Evolutionary conservation across 2,888 invertebrate genomes (phyloP), one percentile per base, ranked within the genome.

Genomic region (Dasysyrphus tricinctus): DNA sequence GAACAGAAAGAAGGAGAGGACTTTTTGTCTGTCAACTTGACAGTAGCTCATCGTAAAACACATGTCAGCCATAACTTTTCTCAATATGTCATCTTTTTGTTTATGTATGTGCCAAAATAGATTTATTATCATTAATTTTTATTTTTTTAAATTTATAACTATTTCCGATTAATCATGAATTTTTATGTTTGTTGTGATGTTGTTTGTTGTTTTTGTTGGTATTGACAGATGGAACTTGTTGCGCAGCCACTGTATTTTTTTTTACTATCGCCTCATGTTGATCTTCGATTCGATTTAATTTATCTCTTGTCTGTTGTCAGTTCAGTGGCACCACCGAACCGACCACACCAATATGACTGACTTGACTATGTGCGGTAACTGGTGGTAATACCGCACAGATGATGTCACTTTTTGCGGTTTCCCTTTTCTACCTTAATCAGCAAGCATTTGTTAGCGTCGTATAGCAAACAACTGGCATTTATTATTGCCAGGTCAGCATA

Each of bases 321-420:
- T 73, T 57, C 56, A 49, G 39, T 54, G 51, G 34, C 56, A 72
- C 14, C 8, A 12, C n/a, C 2, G 6, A n/a, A n/a, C n/a, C 24
- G 2, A 42, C 39, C 42, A 9, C 7, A 54, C 14, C 72, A 44
- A 39, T 49, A 19, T 59, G 24, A 24, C 24, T 24, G 24, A 24
- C 24, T 24, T 24, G n/a, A n/a, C n/a, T n/a, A 42, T 16, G 12
- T 42, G 42, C 24, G 72, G 61, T 75, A 54, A 51, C 29, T 24
- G 3, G 24, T 24, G 3, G 24, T 24, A 24, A 24, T 24, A 12
- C 12, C 65, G 49, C 57, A 37, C 47, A 37, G 67, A 72, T 82
- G 73, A 82, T 78, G 82, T 82, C 82, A 81, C 70, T 70, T 76
- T 70, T 70, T 67, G 44, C 61, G 44, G 39, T 44, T 24, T 47